A percentile compares a stretch with the other conserved stretches of the same genome.
Evolutionary conservation across 2,113 vertebrate species (phyloP).

Genomic region (Campylorhamphus procurvoides): DNA sequence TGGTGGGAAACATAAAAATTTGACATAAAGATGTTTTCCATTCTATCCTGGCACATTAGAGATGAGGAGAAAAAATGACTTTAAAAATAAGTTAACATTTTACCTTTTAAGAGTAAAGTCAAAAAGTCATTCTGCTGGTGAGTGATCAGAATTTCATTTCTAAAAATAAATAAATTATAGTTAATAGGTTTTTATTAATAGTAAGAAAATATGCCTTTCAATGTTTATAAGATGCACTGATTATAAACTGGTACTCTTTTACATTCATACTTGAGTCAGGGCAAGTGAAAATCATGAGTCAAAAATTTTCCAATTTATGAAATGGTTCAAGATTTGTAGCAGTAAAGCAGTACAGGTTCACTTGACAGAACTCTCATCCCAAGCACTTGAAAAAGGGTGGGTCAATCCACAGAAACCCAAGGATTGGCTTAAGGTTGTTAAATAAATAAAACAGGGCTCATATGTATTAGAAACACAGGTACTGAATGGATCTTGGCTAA

Average conservation of each 20-base stretch:
- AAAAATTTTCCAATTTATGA: background rate
- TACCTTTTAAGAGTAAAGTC: slow-evolving; percentile 18
- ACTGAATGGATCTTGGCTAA: background rate
- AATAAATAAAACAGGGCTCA: background rate
- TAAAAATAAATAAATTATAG: slow-evolving; percentile 6
- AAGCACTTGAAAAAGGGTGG: background rate
- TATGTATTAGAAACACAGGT: background rate
- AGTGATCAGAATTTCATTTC: slow-evolving; percentile 55
- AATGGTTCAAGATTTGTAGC: background rate
- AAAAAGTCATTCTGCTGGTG: slow-evolving; percentile 32
- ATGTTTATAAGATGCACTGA: background rate
- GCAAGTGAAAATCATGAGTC: background rate
- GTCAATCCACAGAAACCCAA: background rate
- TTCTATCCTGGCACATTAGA: background rate
- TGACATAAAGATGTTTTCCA: background rate
- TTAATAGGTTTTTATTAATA: slow-evolving; percentile 6
- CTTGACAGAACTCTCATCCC: background rate
- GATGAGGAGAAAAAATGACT: background rate
- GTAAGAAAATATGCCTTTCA: slow-evolving; percentile 8
- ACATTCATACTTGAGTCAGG: background rate
- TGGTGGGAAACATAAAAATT: background rate
- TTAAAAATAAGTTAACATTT: slow-evolving; percentile 49
- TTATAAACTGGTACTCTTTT: slow-evolving; percentile 21
- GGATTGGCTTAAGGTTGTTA: background rate
- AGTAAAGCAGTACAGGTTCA: background rate